These are phyloP conservation scores for Actinernus sp. DNA, from an alignment of 92 coral and sea anemone species.

Conservation along the genomic window DNA sequence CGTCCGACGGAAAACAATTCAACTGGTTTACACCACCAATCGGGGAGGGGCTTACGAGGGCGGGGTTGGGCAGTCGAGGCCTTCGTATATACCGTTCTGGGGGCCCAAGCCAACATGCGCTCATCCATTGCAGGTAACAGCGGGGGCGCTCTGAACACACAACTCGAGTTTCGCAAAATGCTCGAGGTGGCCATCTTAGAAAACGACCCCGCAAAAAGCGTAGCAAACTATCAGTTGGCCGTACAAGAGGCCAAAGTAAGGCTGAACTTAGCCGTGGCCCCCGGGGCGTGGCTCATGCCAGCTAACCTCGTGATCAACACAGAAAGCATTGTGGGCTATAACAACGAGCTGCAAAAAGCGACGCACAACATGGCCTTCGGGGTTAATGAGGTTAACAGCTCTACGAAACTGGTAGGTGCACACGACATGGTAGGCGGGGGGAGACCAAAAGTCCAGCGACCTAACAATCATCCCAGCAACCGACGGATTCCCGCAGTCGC, in stretches of 20 bases:
- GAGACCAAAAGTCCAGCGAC: too few species aligned
- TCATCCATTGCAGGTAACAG: not conserved
- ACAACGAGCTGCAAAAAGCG: conserved; percentile 41
- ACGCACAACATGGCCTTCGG: conserved; percentile 37
- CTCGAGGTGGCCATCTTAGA: conserved; percentile 28
- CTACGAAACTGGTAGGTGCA: too few species aligned
- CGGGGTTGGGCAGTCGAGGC: conserved; percentile 26
- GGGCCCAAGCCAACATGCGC: conserved; percentile 17
- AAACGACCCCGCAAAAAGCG: conserved; percentile 23
- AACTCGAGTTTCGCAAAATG: conserved; percentile 3
- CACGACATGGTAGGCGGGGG: too few species aligned
- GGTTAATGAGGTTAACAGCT: conserved; percentile 16
- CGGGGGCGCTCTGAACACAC: conserved; percentile 12
- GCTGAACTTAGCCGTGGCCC: conserved; percentile 33
- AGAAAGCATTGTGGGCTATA: conserved; percentile 23
- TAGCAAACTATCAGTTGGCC: conserved; percentile 41
- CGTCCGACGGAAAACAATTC: conserved; percentile 11
- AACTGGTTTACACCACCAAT: too few species aligned
- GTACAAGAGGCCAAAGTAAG: conserved; percentile 26
- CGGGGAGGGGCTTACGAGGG: conserved; percentile 8
- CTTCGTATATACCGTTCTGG: conserved; percentile 15
- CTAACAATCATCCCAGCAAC: too few species aligned
- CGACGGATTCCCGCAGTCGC: too few species aligned
- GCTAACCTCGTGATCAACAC: conserved; percentile 16
- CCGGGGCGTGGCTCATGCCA: conserved; percentile 40